Conservation (phyloP, 2,888 invertebrate genomes). For the Brachypalpus laphriformis region DNA sequence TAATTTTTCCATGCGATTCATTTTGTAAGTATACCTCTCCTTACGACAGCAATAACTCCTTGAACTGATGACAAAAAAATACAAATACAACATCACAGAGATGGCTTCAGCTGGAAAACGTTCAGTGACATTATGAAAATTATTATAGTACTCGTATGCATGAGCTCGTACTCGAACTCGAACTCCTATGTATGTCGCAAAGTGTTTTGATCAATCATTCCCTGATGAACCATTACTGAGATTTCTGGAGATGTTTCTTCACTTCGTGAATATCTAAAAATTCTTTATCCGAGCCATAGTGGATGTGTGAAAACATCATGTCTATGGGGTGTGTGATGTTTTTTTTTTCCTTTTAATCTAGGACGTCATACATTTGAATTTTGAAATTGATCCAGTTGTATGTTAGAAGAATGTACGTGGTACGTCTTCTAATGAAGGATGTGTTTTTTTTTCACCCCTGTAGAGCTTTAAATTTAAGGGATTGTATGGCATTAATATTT, state of each 20-base stretch:
- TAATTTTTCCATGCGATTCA: background rate
- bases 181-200: background rate
- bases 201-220: constrained; percentile 51
- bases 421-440: too few species aligned
- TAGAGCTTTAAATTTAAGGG: too few species aligned
- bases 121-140: constrained; percentile 30
- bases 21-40: background rate
- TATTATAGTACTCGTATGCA: background rate
- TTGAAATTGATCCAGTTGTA: background rate
- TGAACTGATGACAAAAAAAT: background rate
- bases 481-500: too few species aligned
- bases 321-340: background rate
- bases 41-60: constrained; percentile 9
- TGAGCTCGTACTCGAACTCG: background rate
- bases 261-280: background rate
- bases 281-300: background rate
- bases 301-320: background rate
- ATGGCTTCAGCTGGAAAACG: too few species aligned
- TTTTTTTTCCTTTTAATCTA: background rate
- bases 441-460: too few species aligned
- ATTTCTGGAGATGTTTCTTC: background rate
- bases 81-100: background rate
- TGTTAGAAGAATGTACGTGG: background rate
- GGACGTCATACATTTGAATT: background rate
- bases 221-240: constrained; percentile 41